A percentile compares a stretch with the other conserved stretches of the same genome.
Conservation (phyloP, 1,140 invertebrate genomes). For the Drosophila baimaii region DNA sequence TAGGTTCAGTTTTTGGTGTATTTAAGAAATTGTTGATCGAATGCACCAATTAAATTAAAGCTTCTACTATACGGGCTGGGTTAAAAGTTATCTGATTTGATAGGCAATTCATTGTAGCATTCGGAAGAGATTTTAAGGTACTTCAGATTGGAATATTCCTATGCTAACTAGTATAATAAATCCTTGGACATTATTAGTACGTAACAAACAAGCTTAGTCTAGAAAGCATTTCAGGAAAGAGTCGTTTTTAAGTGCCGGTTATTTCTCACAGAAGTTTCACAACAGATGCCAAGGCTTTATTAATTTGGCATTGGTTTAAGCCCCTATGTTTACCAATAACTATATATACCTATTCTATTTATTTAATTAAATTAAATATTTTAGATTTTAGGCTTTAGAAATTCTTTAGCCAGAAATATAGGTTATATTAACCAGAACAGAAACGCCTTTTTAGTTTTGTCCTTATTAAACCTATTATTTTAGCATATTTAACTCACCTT, state of each 20-base stretch:
- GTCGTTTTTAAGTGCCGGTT: background rate
- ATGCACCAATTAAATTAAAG: too few relatives aligned
- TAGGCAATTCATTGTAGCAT: too few relatives aligned
- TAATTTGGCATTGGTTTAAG: background rate
- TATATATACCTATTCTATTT: background rate
- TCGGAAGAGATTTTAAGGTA: too few relatives aligned
- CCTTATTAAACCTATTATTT: too few relatives aligned
- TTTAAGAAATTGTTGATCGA: background rate
- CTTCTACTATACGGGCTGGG: too few relatives aligned
- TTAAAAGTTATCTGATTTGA: too few relatives aligned
- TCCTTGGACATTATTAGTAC: background rate
- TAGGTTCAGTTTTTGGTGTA: background rate
- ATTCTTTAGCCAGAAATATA: too few relatives aligned
- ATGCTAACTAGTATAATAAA: too few relatives aligned
- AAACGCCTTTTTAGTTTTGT: too few relatives aligned
- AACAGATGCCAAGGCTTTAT: background rate
- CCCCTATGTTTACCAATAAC: background rate
- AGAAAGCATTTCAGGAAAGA: background rate
- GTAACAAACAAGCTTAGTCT: background rate
- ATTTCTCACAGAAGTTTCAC: background rate
- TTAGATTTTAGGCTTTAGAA: too few relatives aligned
- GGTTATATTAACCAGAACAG: too few relatives aligned
- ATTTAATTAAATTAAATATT: background rate
- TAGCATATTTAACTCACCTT: background rate
- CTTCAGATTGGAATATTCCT: too few relatives aligned